These are phyloP conservation scores for Sebastes minor DNA, from an alignment of 2,797 vertebrate genomes.

Conservation along the genomic window DNA sequence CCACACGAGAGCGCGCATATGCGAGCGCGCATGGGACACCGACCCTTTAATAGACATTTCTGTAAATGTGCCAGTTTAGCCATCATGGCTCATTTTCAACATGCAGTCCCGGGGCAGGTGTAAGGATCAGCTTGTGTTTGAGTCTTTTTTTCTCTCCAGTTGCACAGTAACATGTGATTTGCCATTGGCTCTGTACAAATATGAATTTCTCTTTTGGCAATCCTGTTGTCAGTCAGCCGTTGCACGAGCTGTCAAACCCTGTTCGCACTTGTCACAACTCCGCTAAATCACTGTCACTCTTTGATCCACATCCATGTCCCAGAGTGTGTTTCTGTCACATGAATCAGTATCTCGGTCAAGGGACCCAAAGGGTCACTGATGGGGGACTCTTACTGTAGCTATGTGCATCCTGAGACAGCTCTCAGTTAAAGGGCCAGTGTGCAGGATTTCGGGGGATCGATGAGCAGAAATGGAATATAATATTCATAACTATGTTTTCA, in stretches of 20 bases:
- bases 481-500: too few relatives aligned
- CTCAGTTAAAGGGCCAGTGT: neutral
- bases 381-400: neutral
- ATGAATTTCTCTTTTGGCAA: constrained; percentile 17
- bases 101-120: neutral
- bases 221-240: constrained; percentile 5
- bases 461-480: too few relatives aligned
- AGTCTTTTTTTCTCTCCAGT: neutral
- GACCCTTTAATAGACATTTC: neutral
- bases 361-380: neutral
- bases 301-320: constrained; percentile 17
- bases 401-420: constrained; percentile 1
- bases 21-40: too few relatives aligned
- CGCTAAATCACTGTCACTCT: constrained; percentile 9
- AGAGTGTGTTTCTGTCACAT: constrained; percentile 12
- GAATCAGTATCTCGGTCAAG: constrained; percentile 18
- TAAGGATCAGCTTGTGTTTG: neutral
- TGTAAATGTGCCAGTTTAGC: neutral
- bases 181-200: constrained; percentile 5
- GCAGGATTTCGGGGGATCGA: too few relatives aligned
- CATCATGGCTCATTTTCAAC: neutral
- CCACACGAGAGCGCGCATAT: too few relatives aligned
- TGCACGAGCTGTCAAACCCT: constrained; percentile 23
- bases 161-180: neutral
- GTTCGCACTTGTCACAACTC: constrained; percentile 32